Evolutionary conservation across 1,140 invertebrate genomes (phyloP).

Genomic region (honey bee (Apis mellifera)): DNA sequence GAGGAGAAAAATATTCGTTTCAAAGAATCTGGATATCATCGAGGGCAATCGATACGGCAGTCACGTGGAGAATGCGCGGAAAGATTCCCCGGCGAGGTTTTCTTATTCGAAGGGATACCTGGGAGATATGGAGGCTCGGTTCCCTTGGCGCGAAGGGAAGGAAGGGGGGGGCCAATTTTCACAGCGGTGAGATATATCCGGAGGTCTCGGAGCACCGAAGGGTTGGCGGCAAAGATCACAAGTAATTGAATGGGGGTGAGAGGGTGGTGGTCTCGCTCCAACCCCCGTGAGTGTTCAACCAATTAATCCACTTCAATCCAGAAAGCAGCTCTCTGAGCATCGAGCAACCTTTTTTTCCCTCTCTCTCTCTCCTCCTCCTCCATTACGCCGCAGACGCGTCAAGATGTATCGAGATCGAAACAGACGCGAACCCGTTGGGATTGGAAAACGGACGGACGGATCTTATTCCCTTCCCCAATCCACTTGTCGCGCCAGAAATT

Average conservation of each 20-base stretch:
- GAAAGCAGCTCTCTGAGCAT: conserved; percentile 69
- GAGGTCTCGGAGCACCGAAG: conserved; percentile 67
- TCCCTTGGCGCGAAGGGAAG: conserved; percentile 40
- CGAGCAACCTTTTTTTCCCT: conserved; percentile 59
- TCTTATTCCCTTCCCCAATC: too few species aligned
- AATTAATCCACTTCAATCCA: conserved; percentile 78
- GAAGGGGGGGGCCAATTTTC: conserved; percentile 61
- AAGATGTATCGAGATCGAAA: conserved; percentile 74
- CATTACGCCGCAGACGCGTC: conserved; percentile 59
- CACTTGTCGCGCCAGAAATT: too few species aligned
- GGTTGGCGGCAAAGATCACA: conserved; percentile 74
- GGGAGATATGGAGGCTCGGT: conserved; percentile 31
- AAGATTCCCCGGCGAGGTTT: conserved; percentile 61
- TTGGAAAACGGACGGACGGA: conserved; percentile 33
- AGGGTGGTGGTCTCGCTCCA: conserved; percentile 58
- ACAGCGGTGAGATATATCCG: conserved; percentile 63
- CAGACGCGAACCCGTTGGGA: conserved; percentile 65
- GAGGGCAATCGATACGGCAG: conserved; percentile 53
- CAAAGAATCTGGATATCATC: background rate
- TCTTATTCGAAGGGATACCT: conserved; percentile 65
- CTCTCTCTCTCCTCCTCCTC: conserved; percentile 53
- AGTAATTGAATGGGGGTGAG: conserved; percentile 72
- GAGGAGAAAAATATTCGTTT: too few species aligned
- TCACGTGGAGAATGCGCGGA: conserved; percentile 60
- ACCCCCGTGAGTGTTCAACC: conserved; percentile 76